Evolutionary conservation across 2,888 invertebrate genomes (phyloP).

Genomic region (Watsonalla binaria): DNA sequence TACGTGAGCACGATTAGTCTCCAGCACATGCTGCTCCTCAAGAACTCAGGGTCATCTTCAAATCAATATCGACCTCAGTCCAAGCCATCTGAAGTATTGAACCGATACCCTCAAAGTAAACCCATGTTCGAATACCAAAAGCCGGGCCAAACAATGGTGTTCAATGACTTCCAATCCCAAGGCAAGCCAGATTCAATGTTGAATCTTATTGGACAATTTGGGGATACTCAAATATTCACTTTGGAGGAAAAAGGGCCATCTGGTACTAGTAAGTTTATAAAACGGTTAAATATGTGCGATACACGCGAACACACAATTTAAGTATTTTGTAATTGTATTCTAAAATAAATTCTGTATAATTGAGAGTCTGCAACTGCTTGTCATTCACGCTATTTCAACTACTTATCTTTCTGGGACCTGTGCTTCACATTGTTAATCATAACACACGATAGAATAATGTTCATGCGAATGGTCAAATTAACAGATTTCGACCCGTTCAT

Average conservation of each 20-base stretch:
- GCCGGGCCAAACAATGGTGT: constrained; percentile 6
- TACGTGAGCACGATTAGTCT: constrained; percentile 70
- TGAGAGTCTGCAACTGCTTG: no score
- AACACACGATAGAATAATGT: no score
- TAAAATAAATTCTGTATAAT: no score
- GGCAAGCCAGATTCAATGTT: constrained; percentile 13
- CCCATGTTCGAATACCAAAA: not conserved
- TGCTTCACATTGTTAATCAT: no score
- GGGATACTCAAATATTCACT: constrained; percentile 29
- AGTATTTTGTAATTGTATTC: no score
- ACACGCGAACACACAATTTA: no score
- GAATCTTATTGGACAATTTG: constrained; percentile 18
- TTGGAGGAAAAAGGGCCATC: constrained; percentile 24
- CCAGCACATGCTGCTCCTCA: constrained; percentile 67
- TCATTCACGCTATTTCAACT: no score
- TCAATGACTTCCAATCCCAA: not conserved
- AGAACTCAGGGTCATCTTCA: constrained; percentile 13
- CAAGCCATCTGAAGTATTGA: not conserved
- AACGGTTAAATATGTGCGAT: no score
- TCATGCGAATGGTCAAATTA: not conserved
- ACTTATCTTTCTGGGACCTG: no score
- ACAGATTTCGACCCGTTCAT: not conserved
- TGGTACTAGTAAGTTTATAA: not conserved
- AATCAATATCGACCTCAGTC: constrained; percentile 12
- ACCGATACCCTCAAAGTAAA: not conserved